Evolutionary conservation across 2,888 invertebrate species (phyloP).

Genomic region (Galeopsomyia nigrocyanea): DNA sequence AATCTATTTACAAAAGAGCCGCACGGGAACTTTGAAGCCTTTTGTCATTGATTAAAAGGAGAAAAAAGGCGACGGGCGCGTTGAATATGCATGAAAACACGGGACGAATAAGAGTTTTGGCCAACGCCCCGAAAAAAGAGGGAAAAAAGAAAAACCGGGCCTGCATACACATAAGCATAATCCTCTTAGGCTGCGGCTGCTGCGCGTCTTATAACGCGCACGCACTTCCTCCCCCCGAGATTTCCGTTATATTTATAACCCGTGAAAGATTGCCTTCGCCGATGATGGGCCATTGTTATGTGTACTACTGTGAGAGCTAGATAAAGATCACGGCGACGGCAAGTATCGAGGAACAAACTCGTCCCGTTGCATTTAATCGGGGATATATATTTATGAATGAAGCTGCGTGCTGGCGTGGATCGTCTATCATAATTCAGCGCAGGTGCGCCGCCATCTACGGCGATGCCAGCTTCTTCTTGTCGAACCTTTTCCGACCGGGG

Average conservation of each 20-base stretch:
- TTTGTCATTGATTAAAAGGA: conserved; percentile 29
- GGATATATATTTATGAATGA: background rate
- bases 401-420: no score
- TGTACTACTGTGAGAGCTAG: background rate
- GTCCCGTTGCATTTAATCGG: conserved; percentile 4
- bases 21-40: background rate
- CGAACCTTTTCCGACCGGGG: no score
- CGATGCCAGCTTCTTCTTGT: background rate
- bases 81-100: conserved; percentile 30
- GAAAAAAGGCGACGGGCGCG: background rate
- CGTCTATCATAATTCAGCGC: conserved; percentile 18
- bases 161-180: conserved; percentile 30
- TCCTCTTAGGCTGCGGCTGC: conserved; percentile 22
- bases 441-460: conserved; percentile 11
- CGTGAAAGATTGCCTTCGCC: conserved; percentile 25
- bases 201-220: background rate
- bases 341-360: conserved; percentile 13
- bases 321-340: background rate
- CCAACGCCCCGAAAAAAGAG: no score
- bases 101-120: background rate
- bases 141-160: conserved; percentile 23
- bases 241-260: conserved; percentile 32
- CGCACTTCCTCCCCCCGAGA: background rate
- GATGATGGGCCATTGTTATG: no score
- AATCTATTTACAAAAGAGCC: conserved; percentile 22